phyloP scores from a whole-genome alignment of 2,888 invertebrate genomes.

The Psylliodes chrysocephalus region DNA sequence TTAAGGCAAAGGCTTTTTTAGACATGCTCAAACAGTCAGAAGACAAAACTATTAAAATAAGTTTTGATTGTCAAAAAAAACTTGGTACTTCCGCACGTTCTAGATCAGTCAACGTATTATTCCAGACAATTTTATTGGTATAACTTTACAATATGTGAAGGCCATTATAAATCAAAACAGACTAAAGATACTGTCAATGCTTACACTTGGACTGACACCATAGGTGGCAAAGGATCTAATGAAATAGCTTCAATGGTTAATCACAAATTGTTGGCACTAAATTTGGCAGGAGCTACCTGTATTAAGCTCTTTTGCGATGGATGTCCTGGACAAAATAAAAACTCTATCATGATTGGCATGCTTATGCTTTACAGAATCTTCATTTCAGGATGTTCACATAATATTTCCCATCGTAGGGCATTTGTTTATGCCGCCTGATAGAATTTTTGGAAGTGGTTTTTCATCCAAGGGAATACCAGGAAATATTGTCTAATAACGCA shows the following conservation, averaged over 20 bases:
- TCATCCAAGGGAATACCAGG: not conserved
- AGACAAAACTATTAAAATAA: constrained; percentile 38
- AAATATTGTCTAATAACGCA: not conserved
- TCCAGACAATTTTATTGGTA: constrained; percentile 56
- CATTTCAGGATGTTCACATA: not conserved
- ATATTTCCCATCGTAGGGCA: constrained; percentile 31
- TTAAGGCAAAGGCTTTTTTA: constrained; percentile 25
- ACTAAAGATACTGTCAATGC: constrained; percentile 45
- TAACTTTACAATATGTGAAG: constrained; percentile 56
- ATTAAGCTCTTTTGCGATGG: constrained; percentile 32
- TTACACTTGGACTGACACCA: constrained; percentile 32
- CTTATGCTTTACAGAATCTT: too few relatives aligned
- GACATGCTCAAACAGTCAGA: constrained; percentile 21
- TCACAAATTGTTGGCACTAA: constrained; percentile 10
- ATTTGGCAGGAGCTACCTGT: not conserved
- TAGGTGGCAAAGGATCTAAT: constrained; percentile 31
- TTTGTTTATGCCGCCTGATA: constrained; percentile 25
- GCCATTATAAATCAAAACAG: too few relatives aligned
- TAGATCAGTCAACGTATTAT: constrained; percentile 56
- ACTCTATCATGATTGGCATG: constrained; percentile 29
- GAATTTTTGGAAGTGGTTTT: constrained; percentile 2
- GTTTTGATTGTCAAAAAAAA: constrained; percentile 58
- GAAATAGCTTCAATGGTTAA: constrained; percentile 31
- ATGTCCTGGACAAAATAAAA: constrained; percentile 38
- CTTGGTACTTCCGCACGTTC: constrained; percentile 52